phyloP scores from a whole-genome alignment of 2,888 invertebrate genomes.

The Mermis nigrescens region DNA sequence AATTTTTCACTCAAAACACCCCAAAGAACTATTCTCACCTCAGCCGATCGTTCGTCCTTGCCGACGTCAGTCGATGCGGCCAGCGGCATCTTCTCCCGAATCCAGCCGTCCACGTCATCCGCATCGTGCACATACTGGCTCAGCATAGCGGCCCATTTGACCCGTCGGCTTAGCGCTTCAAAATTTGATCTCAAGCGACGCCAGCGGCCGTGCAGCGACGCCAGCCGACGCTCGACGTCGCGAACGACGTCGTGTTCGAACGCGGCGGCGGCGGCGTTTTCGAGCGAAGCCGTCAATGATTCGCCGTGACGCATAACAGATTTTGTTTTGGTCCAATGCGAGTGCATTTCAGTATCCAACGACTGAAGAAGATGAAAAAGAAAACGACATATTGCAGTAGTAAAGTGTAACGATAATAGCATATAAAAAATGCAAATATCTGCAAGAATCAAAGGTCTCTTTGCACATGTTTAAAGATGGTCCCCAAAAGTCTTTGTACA shows the following conservation, averaged over 20 bases:
- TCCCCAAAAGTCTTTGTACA: too few species aligned
- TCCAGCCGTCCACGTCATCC: slow-evolving; percentile 91
- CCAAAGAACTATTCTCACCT: too few species aligned
- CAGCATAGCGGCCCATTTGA: slow-evolving; percentile 46
- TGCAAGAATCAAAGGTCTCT: too few species aligned
- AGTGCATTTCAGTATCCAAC: slow-evolving; percentile 59
- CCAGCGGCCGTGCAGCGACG: slow-evolving; percentile 65
- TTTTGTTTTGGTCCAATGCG: slow-evolving; percentile 35
- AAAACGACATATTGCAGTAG: slow-evolving; percentile 8
- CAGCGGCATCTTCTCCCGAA: slow-evolving; percentile 79
- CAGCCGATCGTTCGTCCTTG: slow-evolving; percentile 34
- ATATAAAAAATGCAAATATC: slow-evolving; percentile 3
- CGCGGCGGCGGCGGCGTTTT: neutral
- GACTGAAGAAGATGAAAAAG: slow-evolving; percentile 29
- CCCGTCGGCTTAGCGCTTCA: slow-evolving; percentile 42
- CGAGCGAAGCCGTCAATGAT: slow-evolving; percentile 17
- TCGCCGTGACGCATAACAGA: slow-evolving; percentile 30
- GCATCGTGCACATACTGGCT: slow-evolving; percentile 61
- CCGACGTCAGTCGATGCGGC: slow-evolving; percentile 75
- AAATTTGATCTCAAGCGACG: slow-evolving; percentile 63
- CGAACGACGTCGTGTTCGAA: slow-evolving; percentile 10
- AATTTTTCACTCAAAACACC: too few species aligned
- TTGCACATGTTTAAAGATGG: too few species aligned
- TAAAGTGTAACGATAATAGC: slow-evolving; percentile 27
- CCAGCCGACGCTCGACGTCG: slow-evolving; percentile 41